Conservation (phyloP, 1,140 invertebrate genomes). For the Phocides pigmalion region DNA sequence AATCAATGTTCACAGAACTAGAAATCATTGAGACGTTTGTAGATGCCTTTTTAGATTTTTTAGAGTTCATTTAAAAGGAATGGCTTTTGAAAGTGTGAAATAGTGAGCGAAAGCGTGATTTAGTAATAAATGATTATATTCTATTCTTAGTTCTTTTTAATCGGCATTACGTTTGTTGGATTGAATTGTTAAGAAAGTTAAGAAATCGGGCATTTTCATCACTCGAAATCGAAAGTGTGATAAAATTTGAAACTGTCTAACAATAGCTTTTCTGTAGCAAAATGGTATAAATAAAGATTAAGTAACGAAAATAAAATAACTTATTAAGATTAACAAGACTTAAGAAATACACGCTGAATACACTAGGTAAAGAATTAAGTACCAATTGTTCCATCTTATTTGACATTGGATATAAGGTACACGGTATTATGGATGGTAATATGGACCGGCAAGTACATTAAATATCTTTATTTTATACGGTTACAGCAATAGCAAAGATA, state of each 20-base stretch:
- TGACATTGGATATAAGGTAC: too few species aligned
- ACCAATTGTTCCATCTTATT: too few species aligned
- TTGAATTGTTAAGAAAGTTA: background rate
- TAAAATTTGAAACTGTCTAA: conserved; percentile 1
- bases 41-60: conserved; percentile 42
- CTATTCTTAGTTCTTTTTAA: conserved; percentile 25
- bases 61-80: conserved; percentile 23
- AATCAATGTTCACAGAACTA: background rate
- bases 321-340: too few species aligned
- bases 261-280: conserved; percentile 3
- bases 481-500: too few species aligned
- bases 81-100: conserved; percentile 25
- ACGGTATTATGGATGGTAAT: too few species aligned
- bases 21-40: conserved; percentile 55
- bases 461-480: too few species aligned
- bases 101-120: conserved; percentile 15
- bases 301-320: too few species aligned
- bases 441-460: too few species aligned
- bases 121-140: conserved; percentile 3
- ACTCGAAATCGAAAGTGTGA: background rate
- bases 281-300: background rate
- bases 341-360: too few species aligned
- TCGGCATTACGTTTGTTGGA: conserved; percentile 14
- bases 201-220: background rate
- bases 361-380: too few species aligned